Conservation (phyloP, 2,113 vertebrate species). For the Micromys minutus region DNA sequence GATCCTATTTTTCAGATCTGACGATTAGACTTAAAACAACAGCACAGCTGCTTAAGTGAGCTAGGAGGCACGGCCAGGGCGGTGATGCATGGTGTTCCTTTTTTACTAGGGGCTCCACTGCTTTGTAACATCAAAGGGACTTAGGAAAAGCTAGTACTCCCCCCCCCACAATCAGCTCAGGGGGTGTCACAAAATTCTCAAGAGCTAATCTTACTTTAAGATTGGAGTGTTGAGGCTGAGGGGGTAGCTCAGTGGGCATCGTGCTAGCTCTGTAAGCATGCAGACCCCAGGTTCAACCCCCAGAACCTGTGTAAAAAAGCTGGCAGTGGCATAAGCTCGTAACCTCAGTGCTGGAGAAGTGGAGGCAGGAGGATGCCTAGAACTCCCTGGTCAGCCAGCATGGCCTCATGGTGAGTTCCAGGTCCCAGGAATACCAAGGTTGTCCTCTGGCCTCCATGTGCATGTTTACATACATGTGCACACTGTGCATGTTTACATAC, state of each 20-base stretch:
- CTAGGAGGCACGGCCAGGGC: neutral
- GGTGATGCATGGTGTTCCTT: accelerated
- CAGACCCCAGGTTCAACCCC: neutral
- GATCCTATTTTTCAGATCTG: neutral
- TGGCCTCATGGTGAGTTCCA: neutral
- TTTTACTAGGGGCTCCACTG: neutral
- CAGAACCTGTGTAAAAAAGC: neutral
- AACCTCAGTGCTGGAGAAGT: neutral
- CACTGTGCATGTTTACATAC: no score
- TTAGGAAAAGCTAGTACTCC: neutral
- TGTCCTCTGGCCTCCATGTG: neutral
- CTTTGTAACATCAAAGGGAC: neutral
- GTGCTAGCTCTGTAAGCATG: neutral
- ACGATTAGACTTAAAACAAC: neutral
- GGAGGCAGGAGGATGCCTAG: neutral
- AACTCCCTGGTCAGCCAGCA: neutral
- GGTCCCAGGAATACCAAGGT: no score
- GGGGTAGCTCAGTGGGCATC: neutral
- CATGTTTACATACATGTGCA: no score
- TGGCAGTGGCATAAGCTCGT: neutral
- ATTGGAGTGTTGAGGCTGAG: neutral
- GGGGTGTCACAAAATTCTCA: neutral
- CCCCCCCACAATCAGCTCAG: neutral
- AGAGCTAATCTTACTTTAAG: neutral
- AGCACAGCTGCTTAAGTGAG: neutral